phyloP scores from a whole-genome alignment of 2,888 invertebrate genomes.

The Bedellia somnulentella region DNA sequence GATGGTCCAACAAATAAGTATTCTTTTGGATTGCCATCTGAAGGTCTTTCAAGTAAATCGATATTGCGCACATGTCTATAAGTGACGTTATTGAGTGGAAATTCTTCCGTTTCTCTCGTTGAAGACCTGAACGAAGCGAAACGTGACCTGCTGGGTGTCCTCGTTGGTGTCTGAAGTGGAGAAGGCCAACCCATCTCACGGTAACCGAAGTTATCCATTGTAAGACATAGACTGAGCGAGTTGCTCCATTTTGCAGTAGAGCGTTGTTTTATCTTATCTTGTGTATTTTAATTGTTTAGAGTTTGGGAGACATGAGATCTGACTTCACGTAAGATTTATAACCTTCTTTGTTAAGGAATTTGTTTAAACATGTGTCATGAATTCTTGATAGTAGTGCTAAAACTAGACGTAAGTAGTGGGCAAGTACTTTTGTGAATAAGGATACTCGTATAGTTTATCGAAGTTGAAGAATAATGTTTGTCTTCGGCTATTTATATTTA shows the following conservation, averaged over 20 bases:
- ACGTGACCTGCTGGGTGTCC: slow-evolving; percentile 27
- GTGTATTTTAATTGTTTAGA: slow-evolving; percentile 22
- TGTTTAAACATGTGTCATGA: too few species aligned
- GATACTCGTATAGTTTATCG: too few species aligned
- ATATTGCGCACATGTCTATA: slow-evolving; percentile 36
- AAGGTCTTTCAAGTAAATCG: slow-evolving; percentile 65
- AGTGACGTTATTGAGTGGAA: slow-evolving; percentile 53
- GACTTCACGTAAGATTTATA: slow-evolving; percentile 39
- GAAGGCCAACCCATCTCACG: slow-evolving; percentile 58
- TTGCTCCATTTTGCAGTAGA: slow-evolving; percentile 13
- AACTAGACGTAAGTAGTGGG: too few species aligned
- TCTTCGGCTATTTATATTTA: too few species aligned
- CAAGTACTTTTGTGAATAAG: too few species aligned
- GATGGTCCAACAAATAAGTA: slow-evolving; percentile 79
- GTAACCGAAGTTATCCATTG: slow-evolving; percentile 68
- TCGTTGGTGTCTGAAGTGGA: slow-evolving; percentile 30
- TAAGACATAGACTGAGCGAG: slow-evolving; percentile 28
- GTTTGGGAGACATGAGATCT: slow-evolving; percentile 25
- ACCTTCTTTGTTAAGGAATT: slow-evolving; percentile 43
- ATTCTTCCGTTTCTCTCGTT: slow-evolving; percentile 36
- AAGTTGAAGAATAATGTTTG: too few species aligned
- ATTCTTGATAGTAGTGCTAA: too few species aligned
- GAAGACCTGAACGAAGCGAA: slow-evolving; percentile 46
- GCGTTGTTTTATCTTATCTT: slow-evolving; percentile 9
- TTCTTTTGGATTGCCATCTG: slow-evolving; percentile 58